phyloP scores from a whole-genome alignment of 2,113 vertebrate genomes.

The Ascaphus truei region DNA sequence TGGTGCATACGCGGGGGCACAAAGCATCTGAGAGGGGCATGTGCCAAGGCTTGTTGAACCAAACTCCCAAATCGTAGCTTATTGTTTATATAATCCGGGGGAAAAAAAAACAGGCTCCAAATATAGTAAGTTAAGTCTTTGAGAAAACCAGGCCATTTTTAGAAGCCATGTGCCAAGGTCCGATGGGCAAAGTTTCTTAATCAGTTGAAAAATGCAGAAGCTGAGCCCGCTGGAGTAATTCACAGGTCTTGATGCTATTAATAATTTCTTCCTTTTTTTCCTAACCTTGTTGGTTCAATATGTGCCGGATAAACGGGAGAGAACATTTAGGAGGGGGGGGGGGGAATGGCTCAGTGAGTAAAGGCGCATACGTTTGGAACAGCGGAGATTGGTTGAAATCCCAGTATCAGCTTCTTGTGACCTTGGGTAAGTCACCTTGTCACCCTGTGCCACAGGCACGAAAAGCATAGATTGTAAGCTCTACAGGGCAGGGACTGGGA shows the following conservation, averaged over 20 bases:
- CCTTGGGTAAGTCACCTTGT: no score
- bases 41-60: neutral
- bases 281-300: slow-evolving; percentile 36
- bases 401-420: no score
- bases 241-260: slow-evolving; percentile 35
- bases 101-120: slow-evolving; percentile 7
- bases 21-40: neutral
- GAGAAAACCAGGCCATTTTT: slow-evolving; percentile 2
- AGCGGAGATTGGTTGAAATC: no score
- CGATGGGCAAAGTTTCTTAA: neutral
- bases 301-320: no score
- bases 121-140: slow-evolving; percentile 22
- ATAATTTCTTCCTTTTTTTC: slow-evolving; percentile 39
- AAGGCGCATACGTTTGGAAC: no score
- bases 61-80: neutral
- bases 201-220: slow-evolving; percentile 14
- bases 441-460: no score
- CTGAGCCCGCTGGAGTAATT: slow-evolving; percentile 27
- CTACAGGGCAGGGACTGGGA: no score
- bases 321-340: no score
- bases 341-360: no score
- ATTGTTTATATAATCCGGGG: slow-evolving; percentile 26
- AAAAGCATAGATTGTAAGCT: no score
- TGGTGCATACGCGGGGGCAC: neutral
- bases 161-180: slow-evolving; percentile 17